These are phyloP conservation scores for Volucella inanis DNA, from an alignment of 2,888 invertebrate species.

Conservation along the genomic window DNA sequence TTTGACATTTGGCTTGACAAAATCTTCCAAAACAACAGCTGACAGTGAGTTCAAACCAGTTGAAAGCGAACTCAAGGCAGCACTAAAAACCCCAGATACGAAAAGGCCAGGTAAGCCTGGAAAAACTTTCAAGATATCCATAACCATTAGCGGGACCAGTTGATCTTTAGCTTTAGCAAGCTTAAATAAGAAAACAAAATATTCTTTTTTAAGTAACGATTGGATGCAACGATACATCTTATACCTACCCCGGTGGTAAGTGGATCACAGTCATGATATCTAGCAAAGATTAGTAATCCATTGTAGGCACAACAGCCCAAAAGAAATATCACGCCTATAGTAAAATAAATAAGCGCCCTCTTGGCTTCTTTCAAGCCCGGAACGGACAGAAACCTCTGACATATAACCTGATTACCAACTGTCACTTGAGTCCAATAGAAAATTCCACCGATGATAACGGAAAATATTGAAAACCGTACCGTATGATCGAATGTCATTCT, in stretches of 20 bases:
- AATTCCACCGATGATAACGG: constrained; percentile 89
- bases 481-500: constrained; percentile 92
- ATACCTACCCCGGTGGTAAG: constrained; percentile 88
- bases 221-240: too few relatives aligned
- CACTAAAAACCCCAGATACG: constrained; percentile 95
- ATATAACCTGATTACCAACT: constrained; percentile 92
- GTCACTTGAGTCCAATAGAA: constrained; percentile 90
- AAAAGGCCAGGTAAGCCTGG: constrained; percentile 94
- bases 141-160: constrained; percentile 92
- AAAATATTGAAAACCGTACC: constrained; percentile 90
- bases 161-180: constrained; percentile 91
- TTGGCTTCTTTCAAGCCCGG: constrained; percentile 88
- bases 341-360: constrained; percentile 87
- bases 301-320: constrained; percentile 88
- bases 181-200: constrained; percentile 81
- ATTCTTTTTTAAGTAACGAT: too few relatives aligned
- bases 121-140: constrained; percentile 90
- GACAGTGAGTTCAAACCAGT: constrained; percentile 92
- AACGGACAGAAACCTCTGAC: constrained; percentile 91
- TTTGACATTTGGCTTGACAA: constrained; percentile 88
- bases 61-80: constrained; percentile 92
- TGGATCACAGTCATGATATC: constrained; percentile 90
- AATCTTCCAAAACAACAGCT: constrained; percentile 91
- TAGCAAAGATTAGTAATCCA: constrained; percentile 89
- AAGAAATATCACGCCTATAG: constrained; percentile 86